Percentiles rank a stretch among this genome's conserved stretches.
phyloP scores from a whole-genome alignment of 2,113 vertebrate genomes.

The Oreochromis spilurus region DNA sequence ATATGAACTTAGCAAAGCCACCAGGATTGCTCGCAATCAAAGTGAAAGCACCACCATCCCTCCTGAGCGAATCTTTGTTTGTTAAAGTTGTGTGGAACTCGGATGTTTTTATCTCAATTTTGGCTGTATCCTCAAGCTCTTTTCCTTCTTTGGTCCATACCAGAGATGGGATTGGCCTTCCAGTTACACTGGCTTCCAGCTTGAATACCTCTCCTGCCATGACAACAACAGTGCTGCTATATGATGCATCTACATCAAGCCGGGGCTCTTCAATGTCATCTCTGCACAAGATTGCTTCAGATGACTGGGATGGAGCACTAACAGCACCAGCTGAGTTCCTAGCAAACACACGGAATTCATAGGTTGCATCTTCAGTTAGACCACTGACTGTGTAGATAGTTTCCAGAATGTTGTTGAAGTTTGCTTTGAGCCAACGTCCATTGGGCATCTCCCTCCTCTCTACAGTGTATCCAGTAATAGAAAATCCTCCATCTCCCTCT shows the following conservation, averaged over 20 bases:
- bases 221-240: constrained; percentile 82
- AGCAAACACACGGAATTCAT: constrained; percentile 94
- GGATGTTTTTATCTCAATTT: constrained; percentile 88
- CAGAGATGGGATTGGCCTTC: constrained; percentile 87
- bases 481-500: constrained; percentile 94
- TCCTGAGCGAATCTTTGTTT: constrained; percentile 90
- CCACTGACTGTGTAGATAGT: constrained; percentile 95
- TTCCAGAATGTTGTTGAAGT: constrained; percentile 94
- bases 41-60: constrained; percentile 84
- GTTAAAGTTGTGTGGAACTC: constrained; percentile 87
- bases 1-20: constrained; percentile 93
- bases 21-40: constrained; percentile 95
- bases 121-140: constrained; percentile 87
- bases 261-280: constrained; percentile 94
- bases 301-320: constrained; percentile 90
- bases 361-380: constrained; percentile 88
- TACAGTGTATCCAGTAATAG: constrained; percentile 92
- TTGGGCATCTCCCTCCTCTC: constrained; percentile 93
- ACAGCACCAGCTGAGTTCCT: constrained; percentile 91
- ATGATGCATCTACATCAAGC: constrained; percentile 86
- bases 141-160: constrained; percentile 95
- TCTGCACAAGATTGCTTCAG: constrained; percentile 89
- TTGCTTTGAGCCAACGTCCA: constrained; percentile 96
- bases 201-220: constrained; percentile 94
- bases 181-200: constrained; percentile 87